phyloP scores from a whole-genome alignment of 2,888 invertebrate genomes.

The Hecatera dysodea region DNA sequence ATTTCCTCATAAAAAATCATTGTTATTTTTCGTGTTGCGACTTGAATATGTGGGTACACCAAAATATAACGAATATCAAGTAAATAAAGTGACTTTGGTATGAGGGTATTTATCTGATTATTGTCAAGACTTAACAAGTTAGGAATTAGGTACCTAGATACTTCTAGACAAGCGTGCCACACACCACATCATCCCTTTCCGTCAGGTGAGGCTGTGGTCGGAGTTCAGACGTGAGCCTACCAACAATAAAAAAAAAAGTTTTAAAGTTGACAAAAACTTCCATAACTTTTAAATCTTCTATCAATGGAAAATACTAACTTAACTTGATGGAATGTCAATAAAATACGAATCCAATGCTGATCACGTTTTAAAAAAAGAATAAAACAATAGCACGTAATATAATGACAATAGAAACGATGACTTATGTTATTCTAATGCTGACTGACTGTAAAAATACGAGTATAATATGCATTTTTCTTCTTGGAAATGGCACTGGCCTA shows the following conservation, averaged over 20 bases:
- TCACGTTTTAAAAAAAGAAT: slow-evolving; percentile 43
- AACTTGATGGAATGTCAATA: not conserved
- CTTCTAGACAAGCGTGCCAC: no score
- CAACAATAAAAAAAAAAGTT: no score
- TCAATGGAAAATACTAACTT: not conserved
- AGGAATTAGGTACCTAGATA: no score
- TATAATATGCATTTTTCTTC: slow-evolving; percentile 10
- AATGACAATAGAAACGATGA: slow-evolving; percentile 50
- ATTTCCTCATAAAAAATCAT: slow-evolving; percentile 8
- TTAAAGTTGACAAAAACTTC: no score
- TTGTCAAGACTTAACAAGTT: not conserved
- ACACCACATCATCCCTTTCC: no score
- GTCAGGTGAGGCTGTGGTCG: no score
- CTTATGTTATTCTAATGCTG: slow-evolving; percentile 28
- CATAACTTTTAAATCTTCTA: not conserved
- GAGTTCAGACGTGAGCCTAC: no score
- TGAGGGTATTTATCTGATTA: slow-evolving; percentile 16
- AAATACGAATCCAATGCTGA: slow-evolving; percentile 32
- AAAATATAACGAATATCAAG: slow-evolving; percentile 19
- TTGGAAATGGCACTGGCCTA: slow-evolving; percentile 10
- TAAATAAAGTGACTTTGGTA: slow-evolving; percentile 1
- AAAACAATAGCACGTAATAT: slow-evolving; percentile 30
- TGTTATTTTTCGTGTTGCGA: slow-evolving; percentile 7
- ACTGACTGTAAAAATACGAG: slow-evolving; percentile 29
- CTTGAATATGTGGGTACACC: slow-evolving; percentile 28